A percentile compares a stretch with the other conserved stretches of the same genome.
Evolutionary conservation across 2,888 invertebrate genomes (phyloP).

Genomic region (Escarpia spicata): DNA sequence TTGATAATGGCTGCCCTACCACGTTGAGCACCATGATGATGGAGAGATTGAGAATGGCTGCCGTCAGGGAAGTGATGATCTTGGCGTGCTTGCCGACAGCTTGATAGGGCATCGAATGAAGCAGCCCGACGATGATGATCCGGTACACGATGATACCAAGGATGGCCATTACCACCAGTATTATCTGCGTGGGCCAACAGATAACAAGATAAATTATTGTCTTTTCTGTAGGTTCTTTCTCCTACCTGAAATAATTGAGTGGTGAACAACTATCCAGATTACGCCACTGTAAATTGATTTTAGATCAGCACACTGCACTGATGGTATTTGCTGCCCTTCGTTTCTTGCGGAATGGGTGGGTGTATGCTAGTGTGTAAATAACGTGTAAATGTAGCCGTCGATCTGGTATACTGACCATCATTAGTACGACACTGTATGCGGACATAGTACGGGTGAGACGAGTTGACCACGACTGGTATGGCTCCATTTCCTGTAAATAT

Average conservation of each 20-base stretch:
- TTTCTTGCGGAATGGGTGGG: too few relatives aligned
- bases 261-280: too few relatives aligned
- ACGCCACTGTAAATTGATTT: too few relatives aligned
- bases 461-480: not conserved
- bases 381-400: not conserved
- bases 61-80: slow-evolving; percentile 82
- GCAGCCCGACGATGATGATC: slow-evolving; percentile 71
- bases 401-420: not conserved
- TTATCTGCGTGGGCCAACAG: slow-evolving; percentile 71
- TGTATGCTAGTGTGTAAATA: not conserved
- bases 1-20: slow-evolving; percentile 20
- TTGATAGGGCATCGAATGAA: slow-evolving; percentile 32
- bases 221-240: too few relatives aligned
- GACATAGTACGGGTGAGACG: not conserved
- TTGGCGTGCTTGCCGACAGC: slow-evolving; percentile 26
- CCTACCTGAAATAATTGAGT: too few relatives aligned
- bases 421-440: not conserved
- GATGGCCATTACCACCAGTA: slow-evolving; percentile 86
- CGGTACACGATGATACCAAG: slow-evolving; percentile 96
- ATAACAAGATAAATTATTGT: not conserved
- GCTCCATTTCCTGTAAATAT: not conserved
- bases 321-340: too few relatives aligned
- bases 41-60: slow-evolving; percentile 88
- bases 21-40: slow-evolving; percentile 91
- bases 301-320: too few relatives aligned